Percentiles rank a stretch among this genome's conserved stretches.
Conservation (phyloP, 2,797 vertebrate species). For the Hypotaenidia philippensis region DNA sequence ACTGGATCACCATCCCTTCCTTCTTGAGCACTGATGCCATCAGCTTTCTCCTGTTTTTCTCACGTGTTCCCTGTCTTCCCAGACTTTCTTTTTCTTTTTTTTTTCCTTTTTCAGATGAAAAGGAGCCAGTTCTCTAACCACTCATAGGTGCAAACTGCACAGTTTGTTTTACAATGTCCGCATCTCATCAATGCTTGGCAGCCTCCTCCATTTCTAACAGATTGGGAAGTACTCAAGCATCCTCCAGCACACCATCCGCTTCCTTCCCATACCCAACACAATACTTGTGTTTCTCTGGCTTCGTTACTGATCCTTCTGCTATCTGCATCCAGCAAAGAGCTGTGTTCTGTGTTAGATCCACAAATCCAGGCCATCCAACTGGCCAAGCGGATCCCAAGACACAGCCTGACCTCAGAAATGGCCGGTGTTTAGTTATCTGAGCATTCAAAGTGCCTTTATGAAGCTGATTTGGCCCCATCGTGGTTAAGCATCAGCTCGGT, state of each 20-base stretch:
- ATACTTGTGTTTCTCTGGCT: background rate
- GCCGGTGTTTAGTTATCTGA: background rate
- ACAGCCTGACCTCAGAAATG: background rate
- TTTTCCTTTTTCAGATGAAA: background rate
- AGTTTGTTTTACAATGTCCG: constrained; percentile 23
- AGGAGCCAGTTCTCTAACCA: background rate
- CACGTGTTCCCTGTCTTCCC: background rate
- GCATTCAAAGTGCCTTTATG: background rate
- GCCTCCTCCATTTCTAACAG: background rate
- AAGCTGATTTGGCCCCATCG: background rate
- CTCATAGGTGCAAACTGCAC: constrained; percentile 1
- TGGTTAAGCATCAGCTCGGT: background rate
- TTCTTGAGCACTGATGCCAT: background rate
- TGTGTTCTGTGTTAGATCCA: background rate
- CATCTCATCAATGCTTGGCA: constrained; percentile 25
- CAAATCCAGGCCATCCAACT: background rate
- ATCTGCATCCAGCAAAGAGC: constrained; percentile 7
- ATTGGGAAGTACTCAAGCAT: background rate
- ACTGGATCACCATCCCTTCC: background rate
- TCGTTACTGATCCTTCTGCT: constrained; percentile 37
- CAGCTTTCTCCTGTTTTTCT: background rate
- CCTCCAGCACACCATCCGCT: background rate
- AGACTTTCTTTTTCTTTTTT: background rate
- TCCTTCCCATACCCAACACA: background rate
- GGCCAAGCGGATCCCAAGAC: background rate